A percentile compares a stretch with the other conserved stretches of the same genome.
Conservation (phyloP, 2,113 vertebrate species). For the Toxostoma redivivum region DNA sequence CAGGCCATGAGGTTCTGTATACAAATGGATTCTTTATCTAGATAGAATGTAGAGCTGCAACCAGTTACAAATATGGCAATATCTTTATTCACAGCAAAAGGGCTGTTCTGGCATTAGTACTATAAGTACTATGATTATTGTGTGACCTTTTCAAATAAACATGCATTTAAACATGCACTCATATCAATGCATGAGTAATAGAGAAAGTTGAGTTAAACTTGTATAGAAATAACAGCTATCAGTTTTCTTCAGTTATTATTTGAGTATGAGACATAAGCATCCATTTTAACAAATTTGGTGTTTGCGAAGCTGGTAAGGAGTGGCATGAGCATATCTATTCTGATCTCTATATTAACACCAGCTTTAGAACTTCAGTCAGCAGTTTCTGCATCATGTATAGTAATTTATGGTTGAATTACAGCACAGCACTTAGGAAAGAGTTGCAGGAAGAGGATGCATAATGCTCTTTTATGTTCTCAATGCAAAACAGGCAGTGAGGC, state of each 20-base stretch:
- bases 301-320: neutral
- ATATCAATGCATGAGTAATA: neutral
- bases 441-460: neutral
- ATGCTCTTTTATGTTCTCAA: neutral
- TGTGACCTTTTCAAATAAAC: neutral
- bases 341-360: neutral
- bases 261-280: neutral
- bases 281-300: neutral
- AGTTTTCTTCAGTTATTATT: neutral
- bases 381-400: neutral
- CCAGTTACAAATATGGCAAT: neutral
- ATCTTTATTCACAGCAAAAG: neutral
- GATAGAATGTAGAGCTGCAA: neutral
- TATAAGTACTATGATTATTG: neutral
- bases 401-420: neutral
- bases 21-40: constrained; percentile 15
- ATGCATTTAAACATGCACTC: neutral
- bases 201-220: neutral
- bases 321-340: neutral
- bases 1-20: neutral
- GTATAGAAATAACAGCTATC: neutral
- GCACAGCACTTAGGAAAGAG: neutral
- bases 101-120: neutral
- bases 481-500: neutral
- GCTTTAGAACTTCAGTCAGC: neutral